Evolutionary conservation across 2,888 invertebrate species (phyloP).

Genomic region (Camptogramma bilineatum): DNA sequence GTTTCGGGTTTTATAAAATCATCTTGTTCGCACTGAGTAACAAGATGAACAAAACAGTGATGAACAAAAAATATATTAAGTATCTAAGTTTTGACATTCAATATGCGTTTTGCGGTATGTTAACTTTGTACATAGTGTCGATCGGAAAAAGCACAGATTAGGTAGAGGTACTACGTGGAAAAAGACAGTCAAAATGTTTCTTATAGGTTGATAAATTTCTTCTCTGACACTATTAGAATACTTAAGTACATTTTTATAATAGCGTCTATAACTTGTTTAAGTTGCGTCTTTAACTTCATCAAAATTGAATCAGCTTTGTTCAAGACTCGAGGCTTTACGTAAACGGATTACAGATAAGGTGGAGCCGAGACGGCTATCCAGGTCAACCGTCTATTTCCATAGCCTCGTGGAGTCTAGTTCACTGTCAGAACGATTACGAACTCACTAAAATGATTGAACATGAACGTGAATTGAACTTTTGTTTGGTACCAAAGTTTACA

Average conservation of each 20-base stretch:
- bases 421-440: constrained; percentile 30
- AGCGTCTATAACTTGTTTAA: background rate
- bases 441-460: background rate
- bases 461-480: background rate
- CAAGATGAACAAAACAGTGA: too few relatives aligned
- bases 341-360: constrained; percentile 41
- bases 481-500: background rate
- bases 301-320: constrained; percentile 31
- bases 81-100: too few relatives aligned
- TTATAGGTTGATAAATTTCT: too few relatives aligned
- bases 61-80: too few relatives aligned
- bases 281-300: background rate
- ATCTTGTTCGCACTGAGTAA: too few relatives aligned
- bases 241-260: background rate
- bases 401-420: constrained; percentile 36
- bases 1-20: too few relatives aligned
- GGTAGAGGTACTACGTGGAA: too few relatives aligned
- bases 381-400: constrained; percentile 44
- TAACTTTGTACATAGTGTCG: too few relatives aligned
- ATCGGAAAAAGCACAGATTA: too few relatives aligned
- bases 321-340: constrained; percentile 36
- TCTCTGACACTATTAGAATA: too few relatives aligned
- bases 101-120: too few relatives aligned
- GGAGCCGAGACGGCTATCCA: constrained; percentile 37
- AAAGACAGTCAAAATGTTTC: too few relatives aligned